Evolutionary conservation across 2,113 vertebrate genomes (phyloP), one percentile per base, ranked within the genome.

Genomic region (Paraplagusia blochii): DNA sequence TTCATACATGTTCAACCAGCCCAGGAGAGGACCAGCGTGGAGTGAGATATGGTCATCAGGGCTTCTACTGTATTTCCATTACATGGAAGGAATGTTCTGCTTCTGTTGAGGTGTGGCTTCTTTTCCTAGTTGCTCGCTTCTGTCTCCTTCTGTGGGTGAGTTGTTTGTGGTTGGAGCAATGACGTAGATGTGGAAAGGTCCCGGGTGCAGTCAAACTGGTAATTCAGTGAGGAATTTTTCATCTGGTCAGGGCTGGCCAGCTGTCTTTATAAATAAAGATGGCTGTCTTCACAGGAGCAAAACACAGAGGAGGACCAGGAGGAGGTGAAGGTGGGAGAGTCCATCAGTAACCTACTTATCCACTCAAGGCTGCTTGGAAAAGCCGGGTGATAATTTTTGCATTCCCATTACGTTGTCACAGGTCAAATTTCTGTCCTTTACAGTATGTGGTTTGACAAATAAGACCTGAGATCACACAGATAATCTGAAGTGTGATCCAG

Each of bases 201-300:
- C 80, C 38, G 77, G 69, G 77, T 76, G 69, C 80, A 85, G 75
- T 74, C 73, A 72, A 58, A 84, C 77, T 80, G 72, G 67, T 66
- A 78, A 85, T 85, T 83, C 72, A 72, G 76, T 79, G 74, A 87
- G 85, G 70, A 88, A 84, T 82, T 72, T 84, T 62, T 86, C 67
- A 72, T 82, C 81, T 81, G 79, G 73, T 77, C 66, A 74, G 73
- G 67, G 70, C 72, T 64, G 72, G 74, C 71, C 36, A n/a, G 34
- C 53, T 53, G 63, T 67, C 71, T 75, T 74, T 70, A 68, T 61
- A 82, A 81, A 86, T 82, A 83, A 79, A 85, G 62, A 75, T 44
- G 71, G 53, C 11, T 56, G 59, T 54, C 61, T 72, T 71, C 18
- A 64, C 69, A 82, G 43, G 53, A 67, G 12, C 11, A 13, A 45